phyloP scores from a whole-genome alignment of 1,140 invertebrate genomes.

The Bicyclus anynana region DNA sequence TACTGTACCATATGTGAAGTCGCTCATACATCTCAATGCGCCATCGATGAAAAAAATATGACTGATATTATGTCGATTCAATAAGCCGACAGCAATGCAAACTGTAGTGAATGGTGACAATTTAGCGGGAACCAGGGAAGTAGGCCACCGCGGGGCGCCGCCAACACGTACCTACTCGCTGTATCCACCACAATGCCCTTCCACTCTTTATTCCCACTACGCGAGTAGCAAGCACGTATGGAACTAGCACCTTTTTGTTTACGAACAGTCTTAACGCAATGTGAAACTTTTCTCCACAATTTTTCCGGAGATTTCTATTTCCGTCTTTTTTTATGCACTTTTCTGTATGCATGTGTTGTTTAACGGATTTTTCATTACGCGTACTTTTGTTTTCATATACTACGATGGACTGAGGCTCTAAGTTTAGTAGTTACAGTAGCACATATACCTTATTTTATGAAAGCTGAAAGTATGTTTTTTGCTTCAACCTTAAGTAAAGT shows the following conservation, averaged over 20 bases:
- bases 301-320: neutral
- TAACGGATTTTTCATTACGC: neutral
- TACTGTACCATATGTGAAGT: too few species aligned
- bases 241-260: slow-evolving; percentile 14
- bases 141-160: slow-evolving; percentile 42
- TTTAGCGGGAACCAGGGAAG: slow-evolving; percentile 50
- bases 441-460: too few species aligned
- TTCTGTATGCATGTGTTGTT: neutral
- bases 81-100: slow-evolving; percentile 16
- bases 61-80: too few species aligned
- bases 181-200: slow-evolving; percentile 28
- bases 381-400: too few species aligned
- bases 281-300: neutral
- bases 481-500: too few species aligned
- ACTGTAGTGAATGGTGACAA: slow-evolving; percentile 28
- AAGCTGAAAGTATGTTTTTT: too few species aligned
- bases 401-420: too few species aligned
- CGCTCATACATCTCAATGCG: too few species aligned
- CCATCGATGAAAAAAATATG: too few species aligned
- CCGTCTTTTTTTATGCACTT: neutral
- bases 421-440: too few species aligned
- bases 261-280: neutral
- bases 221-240: neutral
- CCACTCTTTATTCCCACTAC: slow-evolving; percentile 11
- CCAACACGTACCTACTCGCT: slow-evolving; percentile 6